Conservation (phyloP, 2,113 vertebrate genomes). For the Gopherus evgoodei region DNA sequence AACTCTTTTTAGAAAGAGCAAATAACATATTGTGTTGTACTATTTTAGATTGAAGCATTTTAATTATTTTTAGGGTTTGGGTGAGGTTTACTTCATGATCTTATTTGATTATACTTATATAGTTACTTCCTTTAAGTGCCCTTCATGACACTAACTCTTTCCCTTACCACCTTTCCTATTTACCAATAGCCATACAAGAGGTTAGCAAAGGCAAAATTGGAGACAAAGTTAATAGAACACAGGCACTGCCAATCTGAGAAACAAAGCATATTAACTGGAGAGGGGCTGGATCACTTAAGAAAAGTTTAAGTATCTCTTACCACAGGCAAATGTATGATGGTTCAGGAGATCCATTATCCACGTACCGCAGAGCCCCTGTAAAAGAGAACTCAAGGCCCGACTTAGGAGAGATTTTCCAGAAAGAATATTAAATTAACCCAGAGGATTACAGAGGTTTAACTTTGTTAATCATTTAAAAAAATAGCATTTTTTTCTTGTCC, state of each 20-base stretch:
- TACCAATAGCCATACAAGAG: neutral
- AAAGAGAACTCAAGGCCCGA: neutral
- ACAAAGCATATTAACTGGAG: neutral
- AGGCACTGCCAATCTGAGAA: neutral
- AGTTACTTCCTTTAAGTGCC: neutral
- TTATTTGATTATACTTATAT: neutral
- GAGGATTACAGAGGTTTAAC: neutral
- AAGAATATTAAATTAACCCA: neutral
- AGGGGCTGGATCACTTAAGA: neutral
- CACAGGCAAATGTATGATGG: neutral
- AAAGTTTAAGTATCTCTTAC: neutral
- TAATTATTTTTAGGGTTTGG: neutral
- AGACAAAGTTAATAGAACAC: neutral
- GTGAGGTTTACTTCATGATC: neutral
- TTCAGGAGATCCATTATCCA: neutral
- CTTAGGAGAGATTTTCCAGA: neutral
- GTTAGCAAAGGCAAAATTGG: neutral
- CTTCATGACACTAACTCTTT: neutral
- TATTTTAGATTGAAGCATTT: neutral
- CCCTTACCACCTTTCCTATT: neutral
- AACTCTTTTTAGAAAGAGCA: neutral
- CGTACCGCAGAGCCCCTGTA: neutral
- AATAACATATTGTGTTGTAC: neutral
- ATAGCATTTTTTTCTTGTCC: neutral
- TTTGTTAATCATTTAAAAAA: neutral